Percentiles rank a stretch among this genome's conserved stretches.
Conservation (phyloP, 2,113 vertebrate genomes). For the Labrus mixtus region DNA sequence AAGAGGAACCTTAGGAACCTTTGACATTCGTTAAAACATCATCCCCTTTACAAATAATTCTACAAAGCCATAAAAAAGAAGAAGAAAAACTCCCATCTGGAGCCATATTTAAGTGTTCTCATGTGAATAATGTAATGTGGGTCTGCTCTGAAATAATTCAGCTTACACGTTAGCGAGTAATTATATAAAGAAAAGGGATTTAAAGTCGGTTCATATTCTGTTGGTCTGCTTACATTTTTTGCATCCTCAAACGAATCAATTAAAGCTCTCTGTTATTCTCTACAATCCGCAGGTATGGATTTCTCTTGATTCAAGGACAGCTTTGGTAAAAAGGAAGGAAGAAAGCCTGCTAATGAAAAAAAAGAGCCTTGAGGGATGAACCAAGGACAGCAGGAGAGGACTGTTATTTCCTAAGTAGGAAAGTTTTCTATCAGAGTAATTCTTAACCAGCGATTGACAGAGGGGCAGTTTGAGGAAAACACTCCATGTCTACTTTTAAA, state of each 20-base stretch:
- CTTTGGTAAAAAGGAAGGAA: slow-evolving; percentile 36
- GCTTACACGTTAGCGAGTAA: too few species aligned
- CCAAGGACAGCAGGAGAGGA: slow-evolving; percentile 30
- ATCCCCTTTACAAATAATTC: not conserved
- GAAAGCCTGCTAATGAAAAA: slow-evolving; percentile 51
- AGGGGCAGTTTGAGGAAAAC: slow-evolving; percentile 4
- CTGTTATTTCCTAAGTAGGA: slow-evolving; percentile 19
- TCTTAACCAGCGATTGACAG: not conserved
- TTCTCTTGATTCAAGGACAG: slow-evolving; percentile 39
- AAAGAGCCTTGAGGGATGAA: slow-evolving; percentile 35
- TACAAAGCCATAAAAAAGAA: not conserved
- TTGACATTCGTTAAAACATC: too few species aligned
- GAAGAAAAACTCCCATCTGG: too few species aligned
- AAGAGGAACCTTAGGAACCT: not conserved
- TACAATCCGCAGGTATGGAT: slow-evolving; percentile 31
- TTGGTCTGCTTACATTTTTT: not conserved
- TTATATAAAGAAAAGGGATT: too few species aligned
- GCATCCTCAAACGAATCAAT: slow-evolving; percentile 11
- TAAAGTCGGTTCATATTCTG: too few species aligned
- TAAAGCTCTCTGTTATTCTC: slow-evolving; percentile 35
- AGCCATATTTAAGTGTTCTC: not conserved
- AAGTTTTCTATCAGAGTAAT: not conserved
- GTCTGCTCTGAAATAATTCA: not conserved
- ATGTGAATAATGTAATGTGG: not conserved
- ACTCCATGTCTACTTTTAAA: not conserved